phyloP scores from a whole-genome alignment of 1,140 invertebrate species.

The Acromyrmex charruanus region DNA sequence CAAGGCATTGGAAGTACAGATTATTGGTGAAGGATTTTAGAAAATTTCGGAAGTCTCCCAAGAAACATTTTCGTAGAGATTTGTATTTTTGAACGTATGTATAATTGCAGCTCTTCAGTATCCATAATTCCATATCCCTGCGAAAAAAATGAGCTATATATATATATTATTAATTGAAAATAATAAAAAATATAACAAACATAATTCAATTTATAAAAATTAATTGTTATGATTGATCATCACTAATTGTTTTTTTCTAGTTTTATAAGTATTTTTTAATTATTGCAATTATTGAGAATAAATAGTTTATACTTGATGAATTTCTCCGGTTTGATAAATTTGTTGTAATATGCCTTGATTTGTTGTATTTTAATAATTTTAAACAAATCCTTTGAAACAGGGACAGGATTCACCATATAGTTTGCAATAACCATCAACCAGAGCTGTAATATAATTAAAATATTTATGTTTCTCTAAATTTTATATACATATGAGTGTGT shows the following conservation, averaged over 20 bases:
- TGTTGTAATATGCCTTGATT: conserved; percentile 91
- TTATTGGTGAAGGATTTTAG: conserved; percentile 87
- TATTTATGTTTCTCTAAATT: background rate
- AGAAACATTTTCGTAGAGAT: conserved; percentile 87
- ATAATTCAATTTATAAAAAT: too few relatives aligned
- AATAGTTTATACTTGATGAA: conserved; percentile 88
- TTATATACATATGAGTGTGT: background rate
- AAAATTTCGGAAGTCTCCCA: conserved; percentile 88
- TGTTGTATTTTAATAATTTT: conserved; percentile 90
- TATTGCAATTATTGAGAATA: conserved; percentile 2
- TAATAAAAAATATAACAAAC: too few relatives aligned
- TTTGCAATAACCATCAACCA: conserved; percentile 89
- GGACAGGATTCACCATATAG: conserved; percentile 86
- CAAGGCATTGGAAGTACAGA: conserved; percentile 90
- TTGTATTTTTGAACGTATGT: conserved; percentile 89
- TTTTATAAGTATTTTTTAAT: conserved; percentile 42
- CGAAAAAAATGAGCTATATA: conserved; percentile 57
- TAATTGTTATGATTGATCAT: background rate
- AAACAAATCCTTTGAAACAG: conserved; percentile 88
- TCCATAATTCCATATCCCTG: conserved; percentile 89
- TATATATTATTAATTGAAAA: too few relatives aligned
- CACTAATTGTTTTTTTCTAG: conserved; percentile 40
- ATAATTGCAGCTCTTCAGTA: conserved; percentile 89
- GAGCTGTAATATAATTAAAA: conserved; percentile 84
- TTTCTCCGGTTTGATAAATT: conserved; percentile 90